Evolutionary conservation across 2,113 vertebrate genomes (phyloP).

Genomic region (Pelecanoides urinatrix): DNA sequence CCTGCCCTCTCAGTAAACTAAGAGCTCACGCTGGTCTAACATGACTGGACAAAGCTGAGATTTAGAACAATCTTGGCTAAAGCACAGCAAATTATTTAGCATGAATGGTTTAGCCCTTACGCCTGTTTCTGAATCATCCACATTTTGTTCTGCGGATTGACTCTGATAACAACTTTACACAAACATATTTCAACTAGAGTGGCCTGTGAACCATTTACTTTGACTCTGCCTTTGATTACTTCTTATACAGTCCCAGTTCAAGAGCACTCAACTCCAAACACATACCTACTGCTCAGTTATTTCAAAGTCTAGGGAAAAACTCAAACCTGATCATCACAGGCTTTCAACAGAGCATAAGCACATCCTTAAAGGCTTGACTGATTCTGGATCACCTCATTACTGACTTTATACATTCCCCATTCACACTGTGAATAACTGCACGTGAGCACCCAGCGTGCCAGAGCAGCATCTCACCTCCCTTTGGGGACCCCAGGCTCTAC

Average conservation of each 20-base stretch:
- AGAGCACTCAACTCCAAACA: not conserved
- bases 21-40: not conserved
- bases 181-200: not conserved
- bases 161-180: not conserved
- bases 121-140: not conserved
- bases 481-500: not conserved
- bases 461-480: not conserved
- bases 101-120: not conserved
- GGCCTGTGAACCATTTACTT: not conserved
- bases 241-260: not conserved
- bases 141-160: not conserved
- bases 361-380: not conserved
- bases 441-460: not conserved
- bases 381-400: conserved; percentile 15
- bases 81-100: conserved; percentile 3
- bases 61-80: not conserved
- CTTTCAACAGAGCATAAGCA: not conserved
- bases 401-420: not conserved
- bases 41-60: not conserved
- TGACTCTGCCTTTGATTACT: conserved; percentile 10
- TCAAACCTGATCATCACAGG: not conserved
- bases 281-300: not conserved
- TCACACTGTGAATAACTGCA: not conserved
- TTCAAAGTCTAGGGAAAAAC: not conserved
- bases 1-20: not conserved